A percentile compares a stretch with the other conserved stretches of the same genome.
Conservation (phyloP, 2,888 invertebrate genomes). For the Blastobasis adustella region DNA sequence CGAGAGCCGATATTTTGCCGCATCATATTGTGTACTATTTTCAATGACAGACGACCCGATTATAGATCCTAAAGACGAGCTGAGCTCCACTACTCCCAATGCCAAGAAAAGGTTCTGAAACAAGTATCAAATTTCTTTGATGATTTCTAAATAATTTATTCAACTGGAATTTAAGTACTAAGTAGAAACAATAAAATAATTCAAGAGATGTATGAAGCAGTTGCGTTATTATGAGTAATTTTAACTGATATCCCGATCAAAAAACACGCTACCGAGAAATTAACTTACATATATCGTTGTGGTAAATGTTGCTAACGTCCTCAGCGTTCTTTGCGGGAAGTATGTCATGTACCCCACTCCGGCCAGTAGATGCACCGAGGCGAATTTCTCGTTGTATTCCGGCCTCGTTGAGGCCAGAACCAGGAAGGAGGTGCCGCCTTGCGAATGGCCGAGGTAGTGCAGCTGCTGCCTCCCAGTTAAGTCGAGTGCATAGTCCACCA, state of each 20-base stretch:
- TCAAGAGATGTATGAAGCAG: too few relatives aligned
- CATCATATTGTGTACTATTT: too few relatives aligned
- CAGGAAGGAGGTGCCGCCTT: conserved; percentile 16
- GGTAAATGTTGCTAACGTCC: background rate
- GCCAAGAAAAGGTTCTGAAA: too few relatives aligned
- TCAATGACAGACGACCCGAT: too few relatives aligned
- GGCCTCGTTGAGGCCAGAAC: conserved; percentile 15
- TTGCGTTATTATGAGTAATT: too few relatives aligned
- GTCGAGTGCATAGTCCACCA: conserved; percentile 14
- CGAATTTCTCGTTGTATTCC: conserved; percentile 17
- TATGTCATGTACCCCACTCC: conserved; percentile 17
- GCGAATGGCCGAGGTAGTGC: conserved; percentile 25
- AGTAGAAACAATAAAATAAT: too few relatives aligned
- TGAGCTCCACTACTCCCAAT: too few relatives aligned
- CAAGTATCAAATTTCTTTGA: too few relatives aligned
- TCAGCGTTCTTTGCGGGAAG: conserved; percentile 11
- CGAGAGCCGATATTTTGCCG: too few relatives aligned
- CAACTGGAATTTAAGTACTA: too few relatives aligned
- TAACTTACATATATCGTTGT: background rate
- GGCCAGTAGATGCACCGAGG: conserved; percentile 19
- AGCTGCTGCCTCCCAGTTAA: conserved; percentile 13
- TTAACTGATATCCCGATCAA: background rate
- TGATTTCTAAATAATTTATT: too few relatives aligned
- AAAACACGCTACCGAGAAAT: background rate
- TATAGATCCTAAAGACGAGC: too few relatives aligned